Evolutionary conservation across 2,113 vertebrate species (phyloP), one percentile per base, ranked within the genome.

Genomic region (Blennius ocellaris): DNA sequence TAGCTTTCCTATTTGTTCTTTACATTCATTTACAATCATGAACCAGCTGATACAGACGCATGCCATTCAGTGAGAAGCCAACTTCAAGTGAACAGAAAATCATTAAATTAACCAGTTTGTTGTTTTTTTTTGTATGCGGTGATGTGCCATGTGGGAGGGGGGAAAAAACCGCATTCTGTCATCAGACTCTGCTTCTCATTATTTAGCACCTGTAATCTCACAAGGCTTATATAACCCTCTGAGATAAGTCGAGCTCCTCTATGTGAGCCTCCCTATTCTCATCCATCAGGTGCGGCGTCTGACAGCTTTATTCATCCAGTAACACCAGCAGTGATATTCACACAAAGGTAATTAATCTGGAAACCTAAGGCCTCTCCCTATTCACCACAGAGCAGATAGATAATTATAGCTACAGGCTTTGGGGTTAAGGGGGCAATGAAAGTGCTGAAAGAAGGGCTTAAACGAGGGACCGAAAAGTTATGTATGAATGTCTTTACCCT

Each of bases 321-420:
- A 76, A 78, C 67, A 59, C 75, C 81, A 75, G 63, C 80, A 62
- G 76, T 79, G 85, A 85, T 73, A 80, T 85, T 83, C 80, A 74
- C 63, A 56, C 78, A 78, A 50, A 78, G 64, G 84, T 88, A 88
- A 90, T 90, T 90, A 83, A 88, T 90, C 81, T 84, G 79, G 37
- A 86, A 89, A 88, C 86, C 80, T 56, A 70, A 86, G 78, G 81
- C 81, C 71, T 63, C 50, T 78, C 77, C 55, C 68, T 78, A 82
- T 86, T 81, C 86, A 84, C 54, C 11, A 63, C 7, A n/a, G 66
- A 71, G 69, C 43, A 30, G 53, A 59, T 55, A 58, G 76, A 86
- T 87, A 90, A 90, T 87, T 90, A 86, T 81, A 82, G 78, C 86
- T 80, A 39, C 52, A 60, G 69, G 89, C 84, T 61, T 84, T 73